Evolutionary conservation across 2,113 vertebrate species (phyloP), one percentile per base, ranked within the genome.

Genomic region (Oplegnathus fasciatus): DNA sequence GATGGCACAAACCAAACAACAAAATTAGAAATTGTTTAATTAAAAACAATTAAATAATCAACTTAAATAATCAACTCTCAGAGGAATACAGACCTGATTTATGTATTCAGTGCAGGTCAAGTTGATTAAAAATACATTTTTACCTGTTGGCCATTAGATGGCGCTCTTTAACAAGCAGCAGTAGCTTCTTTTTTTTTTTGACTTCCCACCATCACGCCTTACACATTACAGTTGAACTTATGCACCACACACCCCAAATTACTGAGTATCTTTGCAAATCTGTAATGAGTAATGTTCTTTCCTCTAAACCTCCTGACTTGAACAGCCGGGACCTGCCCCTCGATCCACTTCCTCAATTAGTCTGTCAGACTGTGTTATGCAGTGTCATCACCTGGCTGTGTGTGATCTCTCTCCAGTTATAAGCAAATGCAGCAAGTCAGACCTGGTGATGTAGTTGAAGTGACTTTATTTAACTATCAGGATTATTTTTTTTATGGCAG

Each of bases 141-240:
- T 28, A 34, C 28, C 42, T 32, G 1, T 52, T 65, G 57, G 30
- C 82, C 87, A 6, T 7, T 83, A 83, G 87, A 81, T 81, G 65
- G 82, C 0, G 73, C 82, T 76, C 24, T 89, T 85, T 34, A 22
- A 64, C 62, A 73, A 58, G 34, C 30, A 80, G 57, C 13, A 40
- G 3, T 0, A 0, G 40, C 22, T 72, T 71, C 14, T 60, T 6
- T 68, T 13, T 71, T 18, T 68, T 6, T 60, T 13, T 46, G 58
- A 10, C 75, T 28, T 42, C 22, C 40, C 30, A 50, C 7, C 24
- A 37, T 81, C 40, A n/a, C 34, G 42, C 2, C 2, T 68, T 46
- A 46, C 50, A 78, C 52, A 44, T 57, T 8, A 30, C 48, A 28
- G 24, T 54, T 57, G 5, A 34, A 20, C n/a, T 58, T 24, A 34